phyloP scores from a whole-genome alignment of 2,888 invertebrate species.

The Caenorhabditis sulstoni region DNA sequence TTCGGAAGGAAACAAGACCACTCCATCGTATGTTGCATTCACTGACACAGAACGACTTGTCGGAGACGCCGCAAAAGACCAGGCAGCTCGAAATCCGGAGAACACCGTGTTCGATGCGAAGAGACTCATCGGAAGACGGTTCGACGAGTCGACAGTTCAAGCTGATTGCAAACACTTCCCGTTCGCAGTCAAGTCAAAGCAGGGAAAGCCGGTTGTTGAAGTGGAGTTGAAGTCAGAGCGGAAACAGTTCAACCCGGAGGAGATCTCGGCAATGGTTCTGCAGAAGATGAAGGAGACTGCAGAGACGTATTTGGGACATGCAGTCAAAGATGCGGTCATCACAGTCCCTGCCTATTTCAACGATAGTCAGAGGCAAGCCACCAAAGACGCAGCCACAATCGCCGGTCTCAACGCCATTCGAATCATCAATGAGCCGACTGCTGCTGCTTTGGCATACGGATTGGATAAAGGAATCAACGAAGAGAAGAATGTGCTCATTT shows the following conservation, averaged over 20 bases:
- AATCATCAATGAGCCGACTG: slow-evolving; percentile 82
- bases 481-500: slow-evolving; percentile 71
- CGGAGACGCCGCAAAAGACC: slow-evolving; percentile 83
- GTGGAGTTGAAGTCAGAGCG: slow-evolving; percentile 90
- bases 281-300: slow-evolving; percentile 81
- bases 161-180: slow-evolving; percentile 79
- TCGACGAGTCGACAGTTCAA: slow-evolving; percentile 81
- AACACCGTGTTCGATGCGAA: slow-evolving; percentile 65
- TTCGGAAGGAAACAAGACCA: slow-evolving; percentile 85
- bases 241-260: slow-evolving; percentile 84
- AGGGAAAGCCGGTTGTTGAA: slow-evolving; percentile 80
- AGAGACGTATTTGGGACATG: slow-evolving; percentile 79
- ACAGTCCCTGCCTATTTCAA: slow-evolving; percentile 90
- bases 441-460: slow-evolving; percentile 86
- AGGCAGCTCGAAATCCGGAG: slow-evolving; percentile 81
- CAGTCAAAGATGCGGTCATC: slow-evolving; percentile 86
- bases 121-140: slow-evolving; percentile 82
- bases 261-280: slow-evolving; percentile 82
- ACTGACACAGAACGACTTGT: slow-evolving; percentile 82
- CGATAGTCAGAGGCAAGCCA: slow-evolving; percentile 85
- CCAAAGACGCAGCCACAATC: slow-evolving; percentile 82
- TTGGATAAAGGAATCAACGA: slow-evolving; percentile 77
- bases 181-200: slow-evolving; percentile 70
- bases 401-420: slow-evolving; percentile 82
- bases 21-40: slow-evolving; percentile 85